Evolutionary conservation across 2,113 vertebrate species (phyloP), one percentile per base, ranked within the genome.

Genomic region (Trogon surrucura): DNA sequence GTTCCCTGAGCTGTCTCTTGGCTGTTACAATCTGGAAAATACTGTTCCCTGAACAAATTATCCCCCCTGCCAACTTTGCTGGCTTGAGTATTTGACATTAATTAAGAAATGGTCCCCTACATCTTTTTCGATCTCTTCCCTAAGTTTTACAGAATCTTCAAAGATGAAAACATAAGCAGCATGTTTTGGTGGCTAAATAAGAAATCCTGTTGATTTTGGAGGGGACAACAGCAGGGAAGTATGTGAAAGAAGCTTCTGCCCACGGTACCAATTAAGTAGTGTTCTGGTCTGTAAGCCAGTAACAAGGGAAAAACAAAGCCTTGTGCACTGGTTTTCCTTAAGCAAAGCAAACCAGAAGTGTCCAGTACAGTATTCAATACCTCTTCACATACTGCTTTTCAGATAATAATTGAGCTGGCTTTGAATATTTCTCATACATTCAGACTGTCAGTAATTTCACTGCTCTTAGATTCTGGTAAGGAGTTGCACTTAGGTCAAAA

Each of bases 401-500:
- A 71, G 60, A 15, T 41, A 5, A 64, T 89, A 77, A 89, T 73
- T 89, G 75, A 91, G 44, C 38, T 51, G 79, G 8, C n/a, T 48
- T 80, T 29, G 79, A 62, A 25, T 80, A 60, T 91, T 89, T 45
- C 64, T 78, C 1, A 2, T 56, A 1, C 2, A 1, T 47, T 34
- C 3, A 4, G 41, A 32, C 45, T 83, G 11, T n/a, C 58, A 64
- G n/a, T 71, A 48, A 51, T 91, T 96, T 91, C 75, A 78, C 44
- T 80, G 8, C 41, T 51, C 71, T 73, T 26, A 53, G 27, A 23
- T 73, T 91, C 58, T 66, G 79, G 9, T 13, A 29, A 78, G 71
- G 67, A 91, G 36, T 47, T 69, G 70, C 85, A 64, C 54, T 21
- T 26, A 60, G 82, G 69, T 83, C 58, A 94, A 78, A 90, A 83